A percentile compares a stretch with the other conserved stretches of the same genome.
These are phyloP conservation scores for Saturnia japonica DNA, from an alignment of 2,888 invertebrate genomes.

Conservation along the genomic window DNA sequence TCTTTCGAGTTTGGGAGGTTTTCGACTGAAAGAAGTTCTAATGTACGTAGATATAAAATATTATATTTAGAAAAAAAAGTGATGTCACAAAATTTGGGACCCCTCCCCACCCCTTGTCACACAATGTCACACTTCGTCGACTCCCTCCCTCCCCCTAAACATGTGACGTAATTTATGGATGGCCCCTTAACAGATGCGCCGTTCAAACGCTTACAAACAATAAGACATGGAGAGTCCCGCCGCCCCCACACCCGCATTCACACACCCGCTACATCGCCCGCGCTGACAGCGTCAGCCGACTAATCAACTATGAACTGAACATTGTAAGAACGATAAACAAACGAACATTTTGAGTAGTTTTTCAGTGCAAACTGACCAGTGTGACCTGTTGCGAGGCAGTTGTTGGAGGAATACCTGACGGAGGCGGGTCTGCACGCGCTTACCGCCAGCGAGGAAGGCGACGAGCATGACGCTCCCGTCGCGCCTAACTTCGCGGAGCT, in stretches of 20 bases:
- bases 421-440: constrained; percentile 70
- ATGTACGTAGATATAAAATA: too few species aligned
- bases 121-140: too few species aligned
- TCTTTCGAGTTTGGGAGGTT: too few species aligned
- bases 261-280: too few species aligned
- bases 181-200: neutral
- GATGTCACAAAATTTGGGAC: too few species aligned
- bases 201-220: neutral
- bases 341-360: neutral
- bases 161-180: too few species aligned
- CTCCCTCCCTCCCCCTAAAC: too few species aligned
- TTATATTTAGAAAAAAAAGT: too few species aligned
- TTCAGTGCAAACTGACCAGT: constrained; percentile 6
- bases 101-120: too few species aligned
- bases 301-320: neutral
- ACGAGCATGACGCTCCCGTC: constrained; percentile 15
- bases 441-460: constrained; percentile 39
- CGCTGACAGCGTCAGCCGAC: neutral
- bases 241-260: too few species aligned
- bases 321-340: neutral
- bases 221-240: neutral
- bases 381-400: constrained; percentile 50
- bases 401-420: constrained; percentile 82
- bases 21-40: too few species aligned
- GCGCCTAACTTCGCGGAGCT: constrained; percentile 88